phyloP scores from a whole-genome alignment of 2,888 invertebrate species.

The Apodemia duryi region DNA sequence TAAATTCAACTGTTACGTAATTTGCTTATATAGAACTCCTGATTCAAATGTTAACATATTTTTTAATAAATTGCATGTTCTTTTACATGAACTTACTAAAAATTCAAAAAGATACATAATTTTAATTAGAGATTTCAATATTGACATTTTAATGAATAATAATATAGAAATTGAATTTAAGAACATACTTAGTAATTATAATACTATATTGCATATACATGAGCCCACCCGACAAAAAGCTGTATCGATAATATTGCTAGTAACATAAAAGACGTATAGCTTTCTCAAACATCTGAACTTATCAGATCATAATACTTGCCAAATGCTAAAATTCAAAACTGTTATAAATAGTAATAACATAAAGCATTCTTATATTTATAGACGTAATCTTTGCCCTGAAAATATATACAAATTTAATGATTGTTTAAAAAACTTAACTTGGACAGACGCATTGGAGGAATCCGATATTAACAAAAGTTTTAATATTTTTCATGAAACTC shows the following conservation, averaged over 20 bases:
- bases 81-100: background rate
- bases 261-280: background rate
- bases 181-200: background rate
- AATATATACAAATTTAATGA: background rate
- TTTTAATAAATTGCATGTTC: background rate
- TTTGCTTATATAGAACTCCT: background rate
- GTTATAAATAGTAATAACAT: background rate
- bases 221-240: background rate
- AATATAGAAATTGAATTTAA: background rate
- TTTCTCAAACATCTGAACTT: background rate
- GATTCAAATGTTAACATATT: background rate
- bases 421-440: background rate
- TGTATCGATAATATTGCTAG: background rate
- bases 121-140: background rate
- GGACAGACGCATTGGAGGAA: background rate
- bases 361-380: background rate
- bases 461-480: background rate
- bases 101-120: background rate
- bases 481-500: too few relatives aligned
- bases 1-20: background rate
- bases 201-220: background rate
- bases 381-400: background rate
- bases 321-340: background rate
- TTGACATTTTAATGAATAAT: background rate
- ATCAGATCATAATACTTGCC: background rate